Base-by-base conservation (phyloP, 2,888 invertebrate genomes). In the Aphidoletes aphidimyza region DNA sequence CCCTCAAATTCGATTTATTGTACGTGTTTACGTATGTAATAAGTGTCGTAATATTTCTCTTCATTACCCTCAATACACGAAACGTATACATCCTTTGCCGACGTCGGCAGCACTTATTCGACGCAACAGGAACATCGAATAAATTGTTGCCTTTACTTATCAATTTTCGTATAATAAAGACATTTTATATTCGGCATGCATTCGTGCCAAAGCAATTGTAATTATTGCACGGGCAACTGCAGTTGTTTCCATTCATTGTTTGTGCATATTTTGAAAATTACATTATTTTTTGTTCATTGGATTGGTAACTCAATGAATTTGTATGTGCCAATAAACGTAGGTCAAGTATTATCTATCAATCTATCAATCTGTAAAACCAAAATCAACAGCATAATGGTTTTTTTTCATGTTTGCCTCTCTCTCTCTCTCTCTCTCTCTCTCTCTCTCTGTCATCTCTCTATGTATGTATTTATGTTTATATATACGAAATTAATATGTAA, bases 401-500 rank as follows among this genome's bases (percentile, higher is more conserved):
- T 19, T 19, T 2, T 47, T 19, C 17, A 11, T 47, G 9, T 47
- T 11, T 39, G 5, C 11, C 39, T 39, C 39, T 39, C 11, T 39
- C 39, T 39, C 39, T 39, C 39, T 47, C 47, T 47, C 47, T 19
- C 59, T 59, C 30, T 9, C 3, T 30, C 59, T 26, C 11, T 59
- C 3, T 17, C 47, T 47, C 17, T 47, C 26, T 59, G 5, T n/a
- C 49, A n/a, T 26, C 59, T n/a, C n/a, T n/a, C n/a, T n/a, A n/a
- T n/a, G n/a, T n/a, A n/a, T n/a, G n/a, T n/a, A 14, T 37, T 81
- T 81, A 37, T n/a, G 5, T 81, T 81, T 22, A 81, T 81, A 81
- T 37, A 81, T 37, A 19, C 81, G 81, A 37, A 81, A 81, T 81
- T 81, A 81, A 81, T 81, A 81, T 81, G 81, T 81, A 81, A 81